Evolutionary conservation across 1,140 invertebrate genomes (phyloP).

Genomic region (Zaprionus inermis): DNA sequence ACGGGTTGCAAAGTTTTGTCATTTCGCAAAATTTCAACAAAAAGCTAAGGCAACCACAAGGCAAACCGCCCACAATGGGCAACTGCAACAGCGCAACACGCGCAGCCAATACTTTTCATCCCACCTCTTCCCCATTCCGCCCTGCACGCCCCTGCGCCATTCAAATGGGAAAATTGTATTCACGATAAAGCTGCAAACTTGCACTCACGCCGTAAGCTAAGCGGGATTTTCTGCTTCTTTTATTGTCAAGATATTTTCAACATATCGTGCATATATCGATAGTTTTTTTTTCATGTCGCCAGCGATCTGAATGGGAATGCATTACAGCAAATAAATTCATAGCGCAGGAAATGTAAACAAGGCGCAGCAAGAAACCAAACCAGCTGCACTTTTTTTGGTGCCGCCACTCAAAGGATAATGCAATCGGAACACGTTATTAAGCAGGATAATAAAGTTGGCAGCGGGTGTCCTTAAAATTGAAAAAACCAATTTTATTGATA

Average conservation of each 20-base stretch:
- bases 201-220: too few relatives aligned
- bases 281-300: slow-evolving; percentile 1
- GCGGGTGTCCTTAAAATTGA: not conserved
- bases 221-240: slow-evolving; percentile 5
- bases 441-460: slow-evolving; percentile 59
- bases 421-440: slow-evolving; percentile 65
- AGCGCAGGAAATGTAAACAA: not conserved
- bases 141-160: not conserved
- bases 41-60: slow-evolving; percentile 65
- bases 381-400: slow-evolving; percentile 5
- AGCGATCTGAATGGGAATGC: slow-evolving; percentile 3
- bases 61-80: slow-evolving; percentile 26
- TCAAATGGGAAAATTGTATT: slow-evolving; percentile 47
- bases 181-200: slow-evolving; percentile 64
- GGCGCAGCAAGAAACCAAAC: not conserved
- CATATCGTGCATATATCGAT: not conserved
- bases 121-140: not conserved
- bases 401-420: slow-evolving; percentile 43
- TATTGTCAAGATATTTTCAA: slow-evolving; percentile 4
- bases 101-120: not conserved
- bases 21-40: slow-evolving; percentile 75
- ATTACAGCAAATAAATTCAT: slow-evolving; percentile 9
- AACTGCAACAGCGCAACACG: too few relatives aligned
- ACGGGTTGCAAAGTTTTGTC: slow-evolving; percentile 76
- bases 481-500: slow-evolving; percentile 19